Conservation (phyloP, 1,140 invertebrate genomes). For the Achroia grisella region DNA sequence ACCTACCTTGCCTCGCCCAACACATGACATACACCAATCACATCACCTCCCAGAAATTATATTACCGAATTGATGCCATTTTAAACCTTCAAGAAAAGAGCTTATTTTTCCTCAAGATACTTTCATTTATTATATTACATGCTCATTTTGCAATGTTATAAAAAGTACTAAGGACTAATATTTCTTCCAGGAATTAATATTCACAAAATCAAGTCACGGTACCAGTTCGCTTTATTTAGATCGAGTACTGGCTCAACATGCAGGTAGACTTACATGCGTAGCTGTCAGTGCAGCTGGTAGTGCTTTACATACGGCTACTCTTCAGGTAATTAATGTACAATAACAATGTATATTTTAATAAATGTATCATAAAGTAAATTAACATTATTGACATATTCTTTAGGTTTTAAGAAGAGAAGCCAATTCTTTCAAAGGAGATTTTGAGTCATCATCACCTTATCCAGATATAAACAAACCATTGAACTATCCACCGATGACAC, state of each 20-base stretch:
- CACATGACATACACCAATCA: too few relatives aligned
- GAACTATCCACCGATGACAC: constrained; percentile 82
- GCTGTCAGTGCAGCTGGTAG: constrained; percentile 63
- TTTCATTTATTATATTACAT: too few relatives aligned
- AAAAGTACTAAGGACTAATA: neutral
- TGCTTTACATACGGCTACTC: constrained; percentile 54
- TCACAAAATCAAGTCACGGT: constrained; percentile 49
- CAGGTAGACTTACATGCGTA: constrained; percentile 58
- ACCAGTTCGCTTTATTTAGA: constrained; percentile 55
- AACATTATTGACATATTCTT: neutral
- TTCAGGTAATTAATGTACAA: constrained; percentile 32
- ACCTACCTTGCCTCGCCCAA: too few relatives aligned
- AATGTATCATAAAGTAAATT: neutral
- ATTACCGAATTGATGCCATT: too few relatives aligned
- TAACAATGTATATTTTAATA: neutral
- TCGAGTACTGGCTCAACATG: constrained; percentile 46
- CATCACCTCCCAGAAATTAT: too few relatives aligned
- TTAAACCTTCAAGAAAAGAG: too few relatives aligned
- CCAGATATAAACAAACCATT: constrained; percentile 57
- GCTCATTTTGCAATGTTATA: too few relatives aligned
- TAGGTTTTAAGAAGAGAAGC: constrained; percentile 64
- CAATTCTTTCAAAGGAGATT: constrained; percentile 55
- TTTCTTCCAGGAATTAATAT: constrained; percentile 50
- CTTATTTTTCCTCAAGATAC: too few relatives aligned
- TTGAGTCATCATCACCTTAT: constrained; percentile 50